Base-by-base conservation (phyloP, 2,888 invertebrate species). In the Tethea ocularis region DNA sequence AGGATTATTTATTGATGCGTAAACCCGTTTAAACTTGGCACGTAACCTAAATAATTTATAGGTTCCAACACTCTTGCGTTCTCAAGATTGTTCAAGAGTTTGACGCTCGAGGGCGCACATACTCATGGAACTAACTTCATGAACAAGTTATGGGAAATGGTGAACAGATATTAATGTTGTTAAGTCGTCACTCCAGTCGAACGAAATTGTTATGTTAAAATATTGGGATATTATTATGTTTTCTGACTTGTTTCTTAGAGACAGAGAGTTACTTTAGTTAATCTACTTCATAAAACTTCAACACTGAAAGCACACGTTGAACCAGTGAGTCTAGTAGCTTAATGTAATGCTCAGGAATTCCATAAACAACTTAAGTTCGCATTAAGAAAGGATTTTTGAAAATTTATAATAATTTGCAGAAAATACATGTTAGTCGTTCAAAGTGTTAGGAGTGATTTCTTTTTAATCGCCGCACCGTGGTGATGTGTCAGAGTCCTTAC, bases 31-130 rank as follows among this genome's bases (percentile, higher is more conserved):
- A 74, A 83, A 84, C 78, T 84, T 79, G 74, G 79, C 78, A 80
- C 78, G 71, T 74, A 61, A 68, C 68, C 73, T 78, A 77, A 77
- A 80, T 84, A 86, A 86, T 84, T 85, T 84, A 86, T 83, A 77
- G 82, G 81, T 72, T 77, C 70, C 71, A 67, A 74, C 74, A 75
- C 71, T 77, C 51, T 70, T 72, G 72, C 75, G 77, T 77, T 77
- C 74, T 70, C 75, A 67, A 80, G 75, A 82, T 82, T 83, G 84
- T 84, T 85, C 67, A 69, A 75, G 78, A 82, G 78, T 79, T 79
- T 74, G 71, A 71, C 63, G 69, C 65, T 63, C 63, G 62, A 52
- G 57, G 56, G 67, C 69, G 66, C 59, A 60, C 65, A 61, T 38
- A 38, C 38, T 10, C 38, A 38, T n/a, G 7, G 6, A n/a, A 15